Percentiles rank a stretch among this genome's conserved stretches.
These are phyloP conservation scores for Ptychadena robeensis DNA, from an alignment of 2,797 vertebrate genomes.

Conservation along the genomic window DNA sequence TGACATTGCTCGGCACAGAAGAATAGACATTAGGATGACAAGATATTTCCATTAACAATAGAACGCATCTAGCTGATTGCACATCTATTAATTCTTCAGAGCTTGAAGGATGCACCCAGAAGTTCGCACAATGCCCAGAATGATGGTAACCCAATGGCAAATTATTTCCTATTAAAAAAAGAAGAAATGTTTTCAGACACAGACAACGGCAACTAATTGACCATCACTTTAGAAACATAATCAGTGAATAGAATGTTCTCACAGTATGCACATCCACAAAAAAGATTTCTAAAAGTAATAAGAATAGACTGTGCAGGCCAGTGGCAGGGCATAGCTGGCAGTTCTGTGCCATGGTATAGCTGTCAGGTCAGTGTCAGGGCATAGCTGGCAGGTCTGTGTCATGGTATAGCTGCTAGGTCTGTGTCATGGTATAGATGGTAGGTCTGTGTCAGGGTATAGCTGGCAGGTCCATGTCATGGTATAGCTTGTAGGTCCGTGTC, in stretches of 20 bases:
- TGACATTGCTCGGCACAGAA: slow-evolving; percentile 30
- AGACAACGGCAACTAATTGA: not conserved
- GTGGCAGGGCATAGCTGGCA: too few species aligned
- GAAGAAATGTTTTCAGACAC: not conserved
- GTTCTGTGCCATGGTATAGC: too few species aligned
- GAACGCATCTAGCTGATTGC: slow-evolving; percentile 29
- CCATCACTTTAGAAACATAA: not conserved
- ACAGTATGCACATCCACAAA: not conserved
- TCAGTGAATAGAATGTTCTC: not conserved
- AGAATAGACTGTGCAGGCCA: too few species aligned
- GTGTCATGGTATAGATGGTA: too few species aligned
- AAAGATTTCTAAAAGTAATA: too few species aligned
- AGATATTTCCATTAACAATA: slow-evolving; percentile 55
- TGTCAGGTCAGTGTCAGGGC: too few species aligned
- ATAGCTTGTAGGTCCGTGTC: too few species aligned
- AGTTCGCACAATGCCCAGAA: not conserved
- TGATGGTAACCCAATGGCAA: not conserved
- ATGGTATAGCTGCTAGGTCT: too few species aligned
- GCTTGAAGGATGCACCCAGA: slow-evolving; percentile 31
- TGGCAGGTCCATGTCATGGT: too few species aligned
- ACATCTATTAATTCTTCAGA: slow-evolving; percentile 33
- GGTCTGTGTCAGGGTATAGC: too few species aligned
- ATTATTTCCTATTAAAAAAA: not conserved
- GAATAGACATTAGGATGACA: slow-evolving; percentile 54
- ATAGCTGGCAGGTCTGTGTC: too few species aligned